These are phyloP conservation scores for Myrmophylax atrothorax DNA, from an alignment of 2,113 vertebrate species.

Conservation along the genomic window DNA sequence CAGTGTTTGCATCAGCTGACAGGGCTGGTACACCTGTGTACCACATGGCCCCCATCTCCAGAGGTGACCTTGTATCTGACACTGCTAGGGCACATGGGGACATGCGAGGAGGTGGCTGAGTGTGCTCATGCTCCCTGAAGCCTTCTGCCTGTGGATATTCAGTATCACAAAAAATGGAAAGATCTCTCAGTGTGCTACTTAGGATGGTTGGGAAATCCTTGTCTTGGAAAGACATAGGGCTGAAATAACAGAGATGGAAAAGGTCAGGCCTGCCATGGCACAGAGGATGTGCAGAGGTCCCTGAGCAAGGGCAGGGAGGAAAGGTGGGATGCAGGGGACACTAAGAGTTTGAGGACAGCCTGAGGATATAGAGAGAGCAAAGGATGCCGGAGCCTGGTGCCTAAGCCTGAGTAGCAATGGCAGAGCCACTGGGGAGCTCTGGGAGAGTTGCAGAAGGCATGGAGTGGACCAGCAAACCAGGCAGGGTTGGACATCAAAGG, in stretches of 20 bases:
- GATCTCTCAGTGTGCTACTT: background rate
- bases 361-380: background rate
- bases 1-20: conserved; percentile 8
- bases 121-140: background rate
- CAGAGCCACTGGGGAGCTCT: background rate
- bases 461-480: background rate
- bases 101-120: background rate
- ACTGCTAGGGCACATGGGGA: background rate
- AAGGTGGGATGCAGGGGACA: background rate
- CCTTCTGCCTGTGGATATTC: background rate
- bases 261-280: background rate
- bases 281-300: background rate
- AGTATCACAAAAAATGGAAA: background rate
- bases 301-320: background rate
- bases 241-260: background rate
- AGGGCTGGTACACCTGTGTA: background rate
- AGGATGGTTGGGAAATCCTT: background rate
- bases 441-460: background rate
- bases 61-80: conserved; percentile 41
- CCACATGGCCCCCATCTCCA: background rate
- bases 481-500: background rate
- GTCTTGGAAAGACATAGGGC: background rate
- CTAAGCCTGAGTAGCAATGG: background rate
- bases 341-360: background rate
- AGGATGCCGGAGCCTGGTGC: background rate